phyloP scores from a whole-genome alignment of 2,888 invertebrate genomes.

The Phortica okadai region DNA sequence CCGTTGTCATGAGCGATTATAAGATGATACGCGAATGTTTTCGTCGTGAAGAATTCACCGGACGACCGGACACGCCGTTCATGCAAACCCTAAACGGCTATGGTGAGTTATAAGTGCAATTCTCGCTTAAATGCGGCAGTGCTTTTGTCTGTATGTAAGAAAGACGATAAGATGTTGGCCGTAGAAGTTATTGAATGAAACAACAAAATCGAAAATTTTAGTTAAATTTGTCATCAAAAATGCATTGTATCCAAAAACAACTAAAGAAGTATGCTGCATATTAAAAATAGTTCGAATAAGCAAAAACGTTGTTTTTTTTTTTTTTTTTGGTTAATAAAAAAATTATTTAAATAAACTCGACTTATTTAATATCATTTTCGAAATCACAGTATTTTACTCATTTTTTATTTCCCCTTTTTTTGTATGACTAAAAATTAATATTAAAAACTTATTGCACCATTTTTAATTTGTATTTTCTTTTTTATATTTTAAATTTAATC shows the following conservation, averaged over 20 bases:
- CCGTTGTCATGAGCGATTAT: conserved; percentile 91
- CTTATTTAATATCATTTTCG: too few species aligned
- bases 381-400: neutral
- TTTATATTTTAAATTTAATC: conserved; percentile 25
- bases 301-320: too few species aligned
- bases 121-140: too few species aligned
- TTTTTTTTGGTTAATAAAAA: neutral
- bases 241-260: too few species aligned
- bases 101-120: conserved; percentile 81
- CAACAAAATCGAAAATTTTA: too few species aligned
- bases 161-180: too few species aligned
- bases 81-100: conserved; percentile 91
- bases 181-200: too few species aligned
- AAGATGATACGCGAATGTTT: conserved; percentile 91
- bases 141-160: neutral
- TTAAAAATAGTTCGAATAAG: too few species aligned
- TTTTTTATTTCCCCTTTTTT: neutral
- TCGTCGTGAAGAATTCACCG: conserved; percentile 90
- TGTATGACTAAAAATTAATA: too few species aligned
- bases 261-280: too few species aligned
- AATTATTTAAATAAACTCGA: neutral
- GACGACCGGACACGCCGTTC: conserved; percentile 90
- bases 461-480: neutral
- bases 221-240: neutral
- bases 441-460: neutral